Evolutionary conservation across 2,888 invertebrate genomes (phyloP).

Genomic region (Andrena bicolor): DNA sequence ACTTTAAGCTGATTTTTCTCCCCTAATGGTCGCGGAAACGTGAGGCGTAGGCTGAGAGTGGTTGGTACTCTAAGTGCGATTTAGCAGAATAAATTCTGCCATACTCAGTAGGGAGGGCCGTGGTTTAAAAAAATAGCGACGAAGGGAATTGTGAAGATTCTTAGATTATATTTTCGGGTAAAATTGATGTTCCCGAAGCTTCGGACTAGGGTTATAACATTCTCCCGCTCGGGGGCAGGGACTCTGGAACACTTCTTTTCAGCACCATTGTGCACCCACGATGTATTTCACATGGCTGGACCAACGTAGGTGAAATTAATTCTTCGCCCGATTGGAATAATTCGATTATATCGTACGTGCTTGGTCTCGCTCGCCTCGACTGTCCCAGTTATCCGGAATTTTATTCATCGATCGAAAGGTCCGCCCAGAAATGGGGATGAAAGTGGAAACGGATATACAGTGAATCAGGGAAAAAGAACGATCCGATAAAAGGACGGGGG

Average conservation of each 20-base stretch:
- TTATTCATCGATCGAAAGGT: constrained; percentile 12
- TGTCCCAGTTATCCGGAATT: constrained; percentile 14
- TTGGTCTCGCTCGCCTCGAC: neutral
- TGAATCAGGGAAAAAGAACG: constrained; percentile 1
- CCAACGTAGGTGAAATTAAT: constrained; percentile 23
- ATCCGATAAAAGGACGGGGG: neutral
- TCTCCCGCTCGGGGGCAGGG: no score
- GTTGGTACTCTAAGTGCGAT: neutral
- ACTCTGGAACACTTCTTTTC: no score
- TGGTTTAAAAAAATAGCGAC: no score
- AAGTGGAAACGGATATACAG: constrained; percentile 18
- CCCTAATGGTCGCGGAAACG: neutral
- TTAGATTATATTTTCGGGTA: neutral
- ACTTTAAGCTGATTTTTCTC: constrained; percentile 19
- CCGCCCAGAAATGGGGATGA: neutral
- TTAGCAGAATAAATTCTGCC: neutral
- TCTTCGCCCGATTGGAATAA: constrained; percentile 11
- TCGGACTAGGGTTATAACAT: no score
- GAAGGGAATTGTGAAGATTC: no score
- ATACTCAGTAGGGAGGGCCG: neutral
- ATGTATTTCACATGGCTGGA: neutral
- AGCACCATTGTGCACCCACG: neutral
- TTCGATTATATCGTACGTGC: constrained; percentile 28
- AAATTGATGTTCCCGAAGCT: constrained; percentile 2
- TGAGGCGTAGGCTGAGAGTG: neutral